Percentiles rank a stretch among this genome's conserved stretches.
Conservation (phyloP, 2,113 vertebrate species). For the Odocoileus hemionus region DNA sequence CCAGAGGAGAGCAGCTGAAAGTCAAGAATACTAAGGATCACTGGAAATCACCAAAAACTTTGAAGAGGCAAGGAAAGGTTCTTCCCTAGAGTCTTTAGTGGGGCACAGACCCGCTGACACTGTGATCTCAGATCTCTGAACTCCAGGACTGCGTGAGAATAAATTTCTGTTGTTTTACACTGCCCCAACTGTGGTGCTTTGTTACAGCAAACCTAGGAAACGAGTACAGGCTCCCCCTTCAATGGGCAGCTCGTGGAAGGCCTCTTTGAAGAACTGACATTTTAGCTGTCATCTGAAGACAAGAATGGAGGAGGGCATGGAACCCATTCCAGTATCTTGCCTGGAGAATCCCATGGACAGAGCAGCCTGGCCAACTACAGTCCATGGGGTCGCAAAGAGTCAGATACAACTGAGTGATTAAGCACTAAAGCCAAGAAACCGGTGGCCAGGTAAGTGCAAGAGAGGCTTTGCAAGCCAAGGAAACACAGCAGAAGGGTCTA, state of each 20-base stretch:
- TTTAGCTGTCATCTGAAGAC: background rate
- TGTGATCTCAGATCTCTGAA: background rate
- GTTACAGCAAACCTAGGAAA: background rate
- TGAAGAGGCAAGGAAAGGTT: background rate
- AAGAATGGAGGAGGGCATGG: background rate
- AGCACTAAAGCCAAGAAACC: background rate
- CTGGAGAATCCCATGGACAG: background rate
- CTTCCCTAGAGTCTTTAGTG: background rate
- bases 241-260: background rate
- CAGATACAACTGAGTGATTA: background rate
- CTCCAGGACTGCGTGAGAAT: background rate
- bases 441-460: background rate
- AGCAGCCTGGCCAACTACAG: background rate
- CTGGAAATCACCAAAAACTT: background rate
- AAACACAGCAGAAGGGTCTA: background rate
- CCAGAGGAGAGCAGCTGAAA: background rate
- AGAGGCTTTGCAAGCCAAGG: background rate
- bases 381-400: background rate
- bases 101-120: background rate
- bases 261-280: background rate
- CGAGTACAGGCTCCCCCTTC: background rate
- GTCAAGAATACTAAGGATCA: background rate
- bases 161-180: background rate
- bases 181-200: background rate
- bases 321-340: background rate